Base-by-base conservation (phyloP, 2,888 invertebrate species). In the Limnephilus rhombicus region DNA sequence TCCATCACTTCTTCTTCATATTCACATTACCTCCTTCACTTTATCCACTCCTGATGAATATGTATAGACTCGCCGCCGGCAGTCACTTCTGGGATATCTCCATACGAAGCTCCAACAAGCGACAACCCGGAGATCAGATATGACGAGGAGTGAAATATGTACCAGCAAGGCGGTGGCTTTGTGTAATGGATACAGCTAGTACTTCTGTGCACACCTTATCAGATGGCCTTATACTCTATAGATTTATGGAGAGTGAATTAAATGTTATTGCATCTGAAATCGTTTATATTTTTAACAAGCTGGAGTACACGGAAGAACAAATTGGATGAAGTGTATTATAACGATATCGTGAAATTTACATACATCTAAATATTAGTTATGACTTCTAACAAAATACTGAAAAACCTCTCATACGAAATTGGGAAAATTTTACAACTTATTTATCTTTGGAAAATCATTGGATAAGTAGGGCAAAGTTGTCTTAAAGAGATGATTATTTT, bases 51-150 rank as follows among this genome's bases (percentile, higher is more conserved):
- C 89, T 31, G 89, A 89, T 89, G 89, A 89, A 89, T 89, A 89
- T 89, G 89, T 83, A 83, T 90, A 49, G 49, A 34, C 45, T 15
- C 83, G 83, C 90, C 90, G 41, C 90, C 31, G 90, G 90, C 90
- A 81, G 90, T 85, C 53, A 85, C 90, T 90, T 83, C 90, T 90
- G 90, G 41, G 68, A 90, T 68, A 68, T 85, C 85, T 90, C 83
- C 90, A 90, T 90, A 85, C 53, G 90, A 12, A 82, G 90, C 34
- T 90, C 49, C 53, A 53, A 83, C 68, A 53, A 90, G 85, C 49
- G 90, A 85, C 90, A 90, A 37, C 15, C 68, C 53, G 90, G 85
- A 85, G 18, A 29, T 18, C 68, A 90, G 90, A 90, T 90, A 90
- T 85, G 90, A 29, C 7, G 90, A 34, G 80, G 81, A 90, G 68